phyloP scores from a whole-genome alignment of 2,888 invertebrate genomes.

The Diplolepis rosae region DNA sequence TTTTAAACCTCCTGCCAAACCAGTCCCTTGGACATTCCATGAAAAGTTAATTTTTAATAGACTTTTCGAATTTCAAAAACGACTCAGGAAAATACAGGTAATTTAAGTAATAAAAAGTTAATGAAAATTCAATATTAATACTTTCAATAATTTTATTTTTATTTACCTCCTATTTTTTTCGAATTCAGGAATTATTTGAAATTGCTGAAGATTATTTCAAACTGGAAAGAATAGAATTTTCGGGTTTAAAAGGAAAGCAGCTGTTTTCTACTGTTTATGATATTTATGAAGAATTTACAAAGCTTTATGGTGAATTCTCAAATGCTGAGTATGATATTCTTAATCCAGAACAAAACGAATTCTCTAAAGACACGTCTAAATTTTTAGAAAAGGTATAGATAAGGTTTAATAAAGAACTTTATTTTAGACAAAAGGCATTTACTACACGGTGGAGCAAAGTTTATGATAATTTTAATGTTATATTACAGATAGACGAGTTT shows the following conservation, averaged over 20 bases:
- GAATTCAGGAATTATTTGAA: conserved; percentile 79
- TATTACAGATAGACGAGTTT: conserved; percentile 77
- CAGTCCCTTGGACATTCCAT: conserved; percentile 84
- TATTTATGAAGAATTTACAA: conserved; percentile 68
- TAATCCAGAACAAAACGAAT: conserved; percentile 80
- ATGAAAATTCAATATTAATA: too few species aligned
- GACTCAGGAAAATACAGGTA: conserved; percentile 78
- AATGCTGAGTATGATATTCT: conserved; percentile 83
- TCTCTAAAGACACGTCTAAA: conserved; percentile 79
- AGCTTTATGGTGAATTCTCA: conserved; percentile 62
- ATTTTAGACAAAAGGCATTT: too few species aligned
- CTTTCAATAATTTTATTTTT: too few species aligned
- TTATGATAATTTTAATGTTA: not conserved
- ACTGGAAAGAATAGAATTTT: conserved; percentile 89
- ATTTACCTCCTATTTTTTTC: not conserved
- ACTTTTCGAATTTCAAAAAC: conserved; percentile 75
- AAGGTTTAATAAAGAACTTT: not conserved
- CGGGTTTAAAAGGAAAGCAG: conserved; percentile 80
- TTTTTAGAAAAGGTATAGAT: conserved; percentile 77
- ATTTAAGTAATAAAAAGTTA: too few species aligned
- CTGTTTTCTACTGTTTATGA: conserved; percentile 75
- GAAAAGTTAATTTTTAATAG: conserved; percentile 81
- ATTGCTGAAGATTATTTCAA: conserved; percentile 88
- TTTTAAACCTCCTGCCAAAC: conserved; percentile 76
- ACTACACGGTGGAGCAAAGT: too few species aligned